A percentile compares a stretch with the other conserved stretches of the same genome.
Conservation (phyloP, 2,888 invertebrate genomes). For the Conistra vaccinii region DNA sequence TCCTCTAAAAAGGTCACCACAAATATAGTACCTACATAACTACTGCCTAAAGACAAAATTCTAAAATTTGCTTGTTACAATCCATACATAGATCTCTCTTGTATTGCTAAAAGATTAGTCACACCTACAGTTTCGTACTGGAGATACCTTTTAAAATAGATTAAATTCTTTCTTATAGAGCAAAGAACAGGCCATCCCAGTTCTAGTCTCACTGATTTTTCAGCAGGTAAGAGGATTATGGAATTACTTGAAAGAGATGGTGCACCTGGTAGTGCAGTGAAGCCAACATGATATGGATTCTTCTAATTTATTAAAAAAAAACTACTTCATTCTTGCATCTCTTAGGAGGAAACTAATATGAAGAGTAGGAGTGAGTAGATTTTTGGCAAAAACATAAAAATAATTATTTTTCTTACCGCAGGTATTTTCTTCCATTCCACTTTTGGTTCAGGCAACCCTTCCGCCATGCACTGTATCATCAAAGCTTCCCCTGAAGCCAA, state of each 20-base stretch:
- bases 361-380: not conserved
- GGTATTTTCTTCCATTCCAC: conserved; percentile 78
- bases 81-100: not conserved
- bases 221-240: too few species aligned
- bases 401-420: conserved; percentile 56
- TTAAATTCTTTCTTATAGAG: not conserved
- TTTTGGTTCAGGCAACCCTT: conserved; percentile 79
- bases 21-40: not conserved
- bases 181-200: not conserved
- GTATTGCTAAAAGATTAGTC: not conserved
- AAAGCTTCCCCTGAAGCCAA: conserved; percentile 73
- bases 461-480: conserved; percentile 78
- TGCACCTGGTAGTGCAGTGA: not conserved
- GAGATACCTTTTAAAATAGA: not conserved
- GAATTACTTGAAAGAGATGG: not conserved
- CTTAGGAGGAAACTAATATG: not conserved
- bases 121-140: not conserved
- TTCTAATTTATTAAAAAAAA: not conserved
- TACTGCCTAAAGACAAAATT: not conserved
- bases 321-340: not conserved
- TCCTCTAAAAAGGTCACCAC: conserved; percentile 6
- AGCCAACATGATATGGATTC: not conserved
- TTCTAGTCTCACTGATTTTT: not conserved
- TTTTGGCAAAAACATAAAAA: not conserved
- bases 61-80: not conserved